phyloP scores from a whole-genome alignment of 2,888 invertebrate genomes.

The Lasioglossum morio region DNA sequence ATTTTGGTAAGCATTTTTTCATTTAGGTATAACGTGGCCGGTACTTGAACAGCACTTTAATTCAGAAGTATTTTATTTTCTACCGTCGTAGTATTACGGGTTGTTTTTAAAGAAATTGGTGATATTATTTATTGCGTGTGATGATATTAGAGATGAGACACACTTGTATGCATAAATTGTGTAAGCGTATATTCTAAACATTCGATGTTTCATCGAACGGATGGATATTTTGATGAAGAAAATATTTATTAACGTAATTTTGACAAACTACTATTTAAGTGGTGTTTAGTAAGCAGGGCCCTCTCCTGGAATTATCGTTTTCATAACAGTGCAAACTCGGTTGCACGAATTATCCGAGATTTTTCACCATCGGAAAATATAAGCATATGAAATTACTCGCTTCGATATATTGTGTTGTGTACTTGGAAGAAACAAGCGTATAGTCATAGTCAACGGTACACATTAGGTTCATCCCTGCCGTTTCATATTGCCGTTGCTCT shows the following conservation, averaged over 20 bases:
- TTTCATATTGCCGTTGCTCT: conserved; percentile 25
- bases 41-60: neutral
- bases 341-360: neutral
- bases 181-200: conserved; percentile 20
- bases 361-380: neutral
- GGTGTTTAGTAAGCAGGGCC: neutral
- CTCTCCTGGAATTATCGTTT: conserved; percentile 13
- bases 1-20: neutral
- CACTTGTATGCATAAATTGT: conserved; percentile 7
- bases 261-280: conserved; percentile 4
- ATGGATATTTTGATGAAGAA: conserved; percentile 26
- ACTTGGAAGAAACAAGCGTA: conserved; percentile 7
- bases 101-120: conserved; percentile 23
- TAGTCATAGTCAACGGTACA: conserved; percentile 8
- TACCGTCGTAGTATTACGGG: conserved; percentile 1
- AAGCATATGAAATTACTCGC: conserved; percentile 22
- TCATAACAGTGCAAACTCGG: conserved; percentile 12
- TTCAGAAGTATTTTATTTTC: conserved; percentile 18
- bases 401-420: conserved; percentile 28
- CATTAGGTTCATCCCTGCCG: conserved; percentile 37
- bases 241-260: conserved; percentile 41
- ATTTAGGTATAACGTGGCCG: neutral
- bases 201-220: neutral
- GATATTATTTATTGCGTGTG: conserved; percentile 34
- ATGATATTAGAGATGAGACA: neutral